Evolutionary conservation across 2,888 invertebrate species (phyloP).

Genomic region (Protonemura montana): DNA sequence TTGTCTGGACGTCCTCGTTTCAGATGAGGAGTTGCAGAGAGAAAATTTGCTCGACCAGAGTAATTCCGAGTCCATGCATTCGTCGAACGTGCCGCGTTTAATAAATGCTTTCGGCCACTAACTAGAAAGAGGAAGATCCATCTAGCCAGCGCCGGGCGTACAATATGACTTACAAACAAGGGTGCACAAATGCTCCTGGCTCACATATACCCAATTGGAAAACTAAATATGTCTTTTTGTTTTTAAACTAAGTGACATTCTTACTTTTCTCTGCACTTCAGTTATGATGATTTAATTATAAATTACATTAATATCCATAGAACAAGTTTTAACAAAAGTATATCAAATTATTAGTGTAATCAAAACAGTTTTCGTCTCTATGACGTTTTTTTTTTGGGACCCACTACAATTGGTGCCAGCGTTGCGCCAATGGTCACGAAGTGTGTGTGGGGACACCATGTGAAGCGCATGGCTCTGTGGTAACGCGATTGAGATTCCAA

Average conservation of each 20-base stretch:
- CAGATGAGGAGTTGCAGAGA: not conserved
- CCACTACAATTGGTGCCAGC: not conserved
- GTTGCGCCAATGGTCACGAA: no score
- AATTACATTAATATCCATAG: no score
- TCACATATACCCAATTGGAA: no score
- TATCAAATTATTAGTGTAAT: no score
- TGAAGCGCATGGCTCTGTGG: not conserved
- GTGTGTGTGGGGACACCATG: no score
- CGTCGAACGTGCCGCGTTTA: conserved; percentile 29
- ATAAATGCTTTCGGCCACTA: conserved; percentile 35
- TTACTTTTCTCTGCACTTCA: no score
- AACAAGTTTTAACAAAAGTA: no score
- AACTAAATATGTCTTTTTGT: no score
- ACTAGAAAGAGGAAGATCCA: conserved; percentile 33
- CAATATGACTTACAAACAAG: conserved; percentile 30
- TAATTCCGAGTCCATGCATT: not conserved
- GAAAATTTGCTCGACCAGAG: conserved; percentile 1
- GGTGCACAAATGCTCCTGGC: not conserved
- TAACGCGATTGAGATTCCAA: not conserved
- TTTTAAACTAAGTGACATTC: no score
- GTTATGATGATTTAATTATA: no score
- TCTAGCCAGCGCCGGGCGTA: conserved; percentile 8
- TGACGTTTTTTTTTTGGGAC: not conserved
- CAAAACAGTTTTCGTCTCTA: no score
- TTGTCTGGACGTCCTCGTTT: not conserved